Percentiles rank a stretch among this genome's conserved stretches.
phyloP scores from a whole-genome alignment of 2,113 vertebrate species.

The Dasyornis broadbenti region DNA sequence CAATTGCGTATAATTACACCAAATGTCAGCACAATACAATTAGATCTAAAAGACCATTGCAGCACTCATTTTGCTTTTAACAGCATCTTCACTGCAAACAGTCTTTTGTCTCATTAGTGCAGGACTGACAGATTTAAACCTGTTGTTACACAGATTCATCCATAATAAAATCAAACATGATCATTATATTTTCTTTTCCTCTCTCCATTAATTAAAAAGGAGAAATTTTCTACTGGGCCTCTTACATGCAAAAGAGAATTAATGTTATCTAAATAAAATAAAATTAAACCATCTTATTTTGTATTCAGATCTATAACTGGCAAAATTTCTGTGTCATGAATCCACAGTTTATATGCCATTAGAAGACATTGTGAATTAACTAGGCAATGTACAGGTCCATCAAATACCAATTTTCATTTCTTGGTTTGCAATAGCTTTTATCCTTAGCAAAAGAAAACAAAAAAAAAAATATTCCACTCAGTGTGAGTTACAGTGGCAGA shows the following conservation, averaged over 20 bases:
- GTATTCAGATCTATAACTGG: neutral
- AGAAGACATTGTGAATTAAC: neutral
- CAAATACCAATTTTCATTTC: neutral
- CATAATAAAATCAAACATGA: neutral
- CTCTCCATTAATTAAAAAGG: neutral
- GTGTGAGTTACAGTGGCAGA: neutral
- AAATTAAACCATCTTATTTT: constrained; percentile 34
- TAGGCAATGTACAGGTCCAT: neutral
- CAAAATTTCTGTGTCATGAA: neutral
- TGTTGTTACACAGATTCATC: neutral
- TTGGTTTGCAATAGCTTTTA: neutral
- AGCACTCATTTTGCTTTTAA: constrained; percentile 14
- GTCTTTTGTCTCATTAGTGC: constrained; percentile 12
- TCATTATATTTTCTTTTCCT: neutral
- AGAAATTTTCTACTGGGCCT: neutral
- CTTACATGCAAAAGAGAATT: neutral
- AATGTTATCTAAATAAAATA: constrained; percentile 33
- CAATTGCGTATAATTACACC: constrained; percentile 16
- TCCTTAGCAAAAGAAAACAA: neutral
- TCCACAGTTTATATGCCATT: neutral
- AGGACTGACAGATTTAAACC: constrained; percentile 30
- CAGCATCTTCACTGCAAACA: neutral
- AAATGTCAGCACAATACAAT: constrained; percentile 43
- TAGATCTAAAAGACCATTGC: constrained; percentile 37
- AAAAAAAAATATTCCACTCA: neutral